phyloP scores from a whole-genome alignment of 2,888 invertebrate species.

The Exocentrus adspersus region DNA sequence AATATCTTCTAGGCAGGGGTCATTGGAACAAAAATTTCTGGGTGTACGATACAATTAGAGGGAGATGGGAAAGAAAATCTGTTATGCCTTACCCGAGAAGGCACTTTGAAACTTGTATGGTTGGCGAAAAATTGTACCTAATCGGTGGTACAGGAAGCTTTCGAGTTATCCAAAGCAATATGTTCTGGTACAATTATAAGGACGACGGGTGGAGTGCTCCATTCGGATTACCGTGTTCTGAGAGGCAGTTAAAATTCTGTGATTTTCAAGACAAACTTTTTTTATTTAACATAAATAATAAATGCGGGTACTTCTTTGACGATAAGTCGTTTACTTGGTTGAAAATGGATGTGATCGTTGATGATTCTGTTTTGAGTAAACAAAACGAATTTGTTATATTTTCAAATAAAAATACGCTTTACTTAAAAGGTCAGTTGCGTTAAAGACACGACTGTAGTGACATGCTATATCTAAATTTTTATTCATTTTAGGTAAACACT shows the following conservation, averaged over 20 bases:
- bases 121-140: conserved; percentile 56
- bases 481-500: conserved; percentile 48
- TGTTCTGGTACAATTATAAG: conserved; percentile 57
- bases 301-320: conserved; percentile 52
- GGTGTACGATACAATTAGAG: conserved; percentile 55
- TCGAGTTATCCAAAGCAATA: conserved; percentile 56
- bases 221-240: conserved; percentile 50
- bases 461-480: no score
- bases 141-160: conserved; percentile 51
- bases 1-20: conserved; percentile 55
- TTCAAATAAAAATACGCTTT: conserved; percentile 49
- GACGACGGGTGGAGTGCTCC: conserved; percentile 52
- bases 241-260: conserved; percentile 54
- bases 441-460: no score
- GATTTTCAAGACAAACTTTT: conserved; percentile 51
- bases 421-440: conserved; percentile 52
- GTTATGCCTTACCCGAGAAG: conserved; percentile 56
- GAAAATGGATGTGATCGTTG: conserved; percentile 43
- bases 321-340: conserved; percentile 40
- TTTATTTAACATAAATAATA: conserved; percentile 49
- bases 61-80: conserved; percentile 54
- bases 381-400: conserved; percentile 49
- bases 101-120: conserved; percentile 58
- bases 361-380: conserved; percentile 34
- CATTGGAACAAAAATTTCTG: conserved; percentile 59